These are phyloP conservation scores for Thyatira batis DNA, from an alignment of 2,888 invertebrate genomes.

Conservation along the genomic window DNA sequence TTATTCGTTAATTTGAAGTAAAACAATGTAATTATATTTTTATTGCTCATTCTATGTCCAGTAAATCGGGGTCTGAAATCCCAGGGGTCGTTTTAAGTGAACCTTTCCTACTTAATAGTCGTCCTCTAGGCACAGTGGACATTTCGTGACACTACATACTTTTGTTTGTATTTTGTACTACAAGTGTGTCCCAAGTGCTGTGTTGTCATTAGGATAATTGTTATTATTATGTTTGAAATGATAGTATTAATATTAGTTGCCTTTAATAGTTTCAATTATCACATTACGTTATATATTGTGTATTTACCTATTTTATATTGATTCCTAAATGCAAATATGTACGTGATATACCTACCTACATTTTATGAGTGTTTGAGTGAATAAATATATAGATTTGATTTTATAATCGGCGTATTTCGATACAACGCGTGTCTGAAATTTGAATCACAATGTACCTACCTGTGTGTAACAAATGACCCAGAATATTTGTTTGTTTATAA, in stretches of 20 bases:
- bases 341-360: too few species aligned
- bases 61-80: constrained; percentile 72
- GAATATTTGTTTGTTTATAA: too few species aligned
- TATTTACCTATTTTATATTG: too few species aligned
- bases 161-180: constrained; percentile 57
- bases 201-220: constrained; percentile 63
- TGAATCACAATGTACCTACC: too few species aligned
- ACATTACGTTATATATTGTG: too few species aligned
- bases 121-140: constrained; percentile 58
- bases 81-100: constrained; percentile 67
- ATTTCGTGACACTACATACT: constrained; percentile 51
- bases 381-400: too few species aligned
- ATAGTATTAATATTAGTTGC: neutral
- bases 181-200: constrained; percentile 52
- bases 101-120: constrained; percentile 73
- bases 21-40: constrained; percentile 78
- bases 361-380: too few species aligned
- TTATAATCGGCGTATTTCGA: too few species aligned
- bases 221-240: constrained; percentile 50
- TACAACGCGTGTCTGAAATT: too few species aligned
- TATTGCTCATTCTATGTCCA: constrained; percentile 76
- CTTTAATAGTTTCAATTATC: neutral
- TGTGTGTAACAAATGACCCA: too few species aligned
- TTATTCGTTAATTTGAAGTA: constrained; percentile 63
- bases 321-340: too few species aligned